Evolutionary conservation across 2,888 invertebrate species (phyloP).

Genomic region (Pterostichus niger): DNA sequence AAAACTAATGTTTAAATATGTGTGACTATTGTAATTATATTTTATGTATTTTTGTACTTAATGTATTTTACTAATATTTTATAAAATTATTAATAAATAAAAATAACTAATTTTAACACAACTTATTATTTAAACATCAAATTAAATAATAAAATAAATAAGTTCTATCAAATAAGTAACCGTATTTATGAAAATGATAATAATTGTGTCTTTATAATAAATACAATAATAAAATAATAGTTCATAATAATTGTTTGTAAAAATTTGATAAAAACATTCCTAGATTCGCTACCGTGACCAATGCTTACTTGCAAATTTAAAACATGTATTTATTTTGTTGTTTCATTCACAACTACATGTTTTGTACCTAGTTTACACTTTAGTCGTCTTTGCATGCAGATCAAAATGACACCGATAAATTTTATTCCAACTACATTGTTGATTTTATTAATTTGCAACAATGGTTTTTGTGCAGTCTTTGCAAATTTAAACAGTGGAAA

Average conservation of each 20-base stretch:
- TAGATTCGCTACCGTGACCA: neutral
- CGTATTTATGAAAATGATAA: no score
- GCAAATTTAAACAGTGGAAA: no score
- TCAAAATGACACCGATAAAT: neutral
- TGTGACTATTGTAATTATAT: neutral
- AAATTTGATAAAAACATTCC: slow-evolving; percentile 6
- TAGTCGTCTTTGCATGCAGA: neutral
- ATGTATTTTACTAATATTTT: no score
- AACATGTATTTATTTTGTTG: slow-evolving; percentile 30
- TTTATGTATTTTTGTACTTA: neutral
- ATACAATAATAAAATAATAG: no score
- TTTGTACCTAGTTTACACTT: neutral
- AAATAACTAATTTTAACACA: no score
- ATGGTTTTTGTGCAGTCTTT: neutral
- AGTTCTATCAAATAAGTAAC: no score
- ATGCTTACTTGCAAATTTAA: slow-evolving; percentile 23
- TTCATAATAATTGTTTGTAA: neutral
- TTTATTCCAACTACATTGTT: neutral
- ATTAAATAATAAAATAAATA: no score
- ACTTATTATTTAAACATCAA: no score
- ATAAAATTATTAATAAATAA: no score
- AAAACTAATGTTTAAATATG: no score
- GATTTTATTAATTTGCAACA: neutral
- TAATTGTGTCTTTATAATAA: no score
- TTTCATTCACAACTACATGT: slow-evolving; percentile 17